These are phyloP conservation scores for Lepidostoma basale DNA, from an alignment of 1,140 invertebrate genomes.

Conservation along the genomic window DNA sequence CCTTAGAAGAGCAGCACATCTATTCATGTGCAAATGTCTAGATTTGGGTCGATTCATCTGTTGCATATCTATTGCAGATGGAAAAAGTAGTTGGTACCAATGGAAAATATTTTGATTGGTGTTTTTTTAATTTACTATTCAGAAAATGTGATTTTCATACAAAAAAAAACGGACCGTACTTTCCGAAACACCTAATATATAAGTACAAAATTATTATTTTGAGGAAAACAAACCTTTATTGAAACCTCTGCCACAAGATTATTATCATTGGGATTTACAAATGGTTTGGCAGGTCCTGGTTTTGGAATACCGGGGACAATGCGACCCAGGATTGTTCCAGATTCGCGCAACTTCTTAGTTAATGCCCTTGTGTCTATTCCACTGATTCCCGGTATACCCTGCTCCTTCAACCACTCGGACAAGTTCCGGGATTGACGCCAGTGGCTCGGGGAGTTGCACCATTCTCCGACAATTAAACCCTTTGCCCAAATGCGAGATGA, in stretches of 20 bases:
- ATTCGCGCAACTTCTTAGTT: constrained; percentile 86
- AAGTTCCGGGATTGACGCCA: constrained; percentile 84
- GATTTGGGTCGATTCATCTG: too few relatives aligned
- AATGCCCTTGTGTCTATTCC: constrained; percentile 90
- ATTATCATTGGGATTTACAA: constrained; percentile 81
- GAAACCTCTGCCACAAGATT: constrained; percentile 95
- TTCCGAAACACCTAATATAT: too few relatives aligned
- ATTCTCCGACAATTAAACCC: constrained; percentile 91
- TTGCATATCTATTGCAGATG: too few relatives aligned
- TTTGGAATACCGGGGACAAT: constrained; percentile 68
- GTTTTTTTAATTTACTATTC: too few relatives aligned
- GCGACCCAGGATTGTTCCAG: constrained; percentile 79
- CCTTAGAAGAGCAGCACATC: too few relatives aligned
- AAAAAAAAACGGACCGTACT: too few relatives aligned
- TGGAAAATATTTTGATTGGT: too few relatives aligned
- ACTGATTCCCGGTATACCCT: constrained; percentile 85
- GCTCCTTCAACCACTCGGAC: constrained; percentile 80
- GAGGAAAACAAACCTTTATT: constrained; percentile 66
- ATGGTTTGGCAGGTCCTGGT: constrained; percentile 51
- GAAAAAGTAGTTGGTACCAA: too few relatives aligned
- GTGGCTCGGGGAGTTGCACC: constrained; percentile 86
- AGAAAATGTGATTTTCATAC: too few relatives aligned
- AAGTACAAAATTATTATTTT: too few relatives aligned
- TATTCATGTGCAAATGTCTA: too few relatives aligned
- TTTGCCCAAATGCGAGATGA: constrained; percentile 89